Conservation (phyloP, 1,140 invertebrate genomes). For the Zaprionus camerounensis region DNA sequence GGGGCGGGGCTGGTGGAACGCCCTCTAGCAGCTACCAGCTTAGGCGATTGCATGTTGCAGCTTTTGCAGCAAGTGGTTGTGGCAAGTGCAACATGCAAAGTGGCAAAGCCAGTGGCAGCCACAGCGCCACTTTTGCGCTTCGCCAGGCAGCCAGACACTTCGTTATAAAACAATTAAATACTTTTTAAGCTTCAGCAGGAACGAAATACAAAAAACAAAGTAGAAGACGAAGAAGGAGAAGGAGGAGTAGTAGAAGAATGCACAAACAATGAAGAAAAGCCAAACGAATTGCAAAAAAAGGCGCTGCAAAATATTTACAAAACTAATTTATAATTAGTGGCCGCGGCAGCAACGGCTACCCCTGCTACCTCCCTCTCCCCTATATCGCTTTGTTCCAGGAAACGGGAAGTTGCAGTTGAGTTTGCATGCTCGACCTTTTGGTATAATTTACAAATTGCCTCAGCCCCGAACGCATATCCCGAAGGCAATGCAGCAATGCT, state of each 20-base stretch:
- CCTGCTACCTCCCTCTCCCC: too few relatives aligned
- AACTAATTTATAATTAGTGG: slow-evolving; percentile 77
- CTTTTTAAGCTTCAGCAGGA: slow-evolving; percentile 11
- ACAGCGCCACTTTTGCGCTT: slow-evolving; percentile 75
- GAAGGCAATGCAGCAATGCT: slow-evolving; percentile 53
- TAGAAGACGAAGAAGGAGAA: not conserved
- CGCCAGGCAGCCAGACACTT: slow-evolving; percentile 74
- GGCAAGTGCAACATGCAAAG: slow-evolving; percentile 60
- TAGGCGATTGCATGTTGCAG: slow-evolving; percentile 66
- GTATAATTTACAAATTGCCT: slow-evolving; percentile 76
- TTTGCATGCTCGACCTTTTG: slow-evolving; percentile 74
- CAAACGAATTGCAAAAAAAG: slow-evolving; percentile 35
- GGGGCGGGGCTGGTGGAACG: slow-evolving; percentile 27
- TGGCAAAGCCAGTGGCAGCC: slow-evolving; percentile 33
- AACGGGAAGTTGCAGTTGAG: slow-evolving; percentile 57
- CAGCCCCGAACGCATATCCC: slow-evolving; percentile 23
- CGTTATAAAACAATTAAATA: slow-evolving; percentile 81
- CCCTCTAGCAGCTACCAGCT: slow-evolving; percentile 17
- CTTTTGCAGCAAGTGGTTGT: slow-evolving; percentile 32
- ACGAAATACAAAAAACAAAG: not conserved
- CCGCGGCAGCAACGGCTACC: slow-evolving; percentile 18
- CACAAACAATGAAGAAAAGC: slow-evolving; percentile 18
- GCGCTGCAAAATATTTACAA: slow-evolving; percentile 75
- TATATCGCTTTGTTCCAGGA: slow-evolving; percentile 7
- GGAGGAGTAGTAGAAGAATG: slow-evolving; percentile 14